These are phyloP conservation scores for Miopithecus talapoin DNA, from an alignment of 2,797 vertebrate genomes.

Conservation along the genomic window DNA sequence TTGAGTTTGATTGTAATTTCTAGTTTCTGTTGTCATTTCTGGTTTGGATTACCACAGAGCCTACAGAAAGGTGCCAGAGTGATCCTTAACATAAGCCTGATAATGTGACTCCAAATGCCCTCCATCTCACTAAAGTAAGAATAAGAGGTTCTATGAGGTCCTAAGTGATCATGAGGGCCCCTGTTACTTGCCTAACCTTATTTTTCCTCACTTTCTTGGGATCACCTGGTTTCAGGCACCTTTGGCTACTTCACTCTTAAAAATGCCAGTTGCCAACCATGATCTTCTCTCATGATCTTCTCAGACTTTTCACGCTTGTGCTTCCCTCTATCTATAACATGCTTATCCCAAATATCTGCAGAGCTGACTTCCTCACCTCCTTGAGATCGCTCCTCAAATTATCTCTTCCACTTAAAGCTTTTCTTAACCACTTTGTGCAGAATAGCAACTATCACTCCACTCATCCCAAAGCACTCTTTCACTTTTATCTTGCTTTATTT, in stretches of 20 bases:
- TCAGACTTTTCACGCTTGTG: neutral
- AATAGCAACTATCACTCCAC: neutral
- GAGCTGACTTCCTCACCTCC: neutral
- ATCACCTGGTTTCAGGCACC: neutral
- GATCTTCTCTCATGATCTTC: neutral
- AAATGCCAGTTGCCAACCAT: neutral
- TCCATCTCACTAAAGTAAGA: neutral
- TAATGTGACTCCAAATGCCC: neutral
- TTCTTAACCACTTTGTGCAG: neutral
- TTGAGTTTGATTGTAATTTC: neutral
- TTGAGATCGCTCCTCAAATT: neutral
- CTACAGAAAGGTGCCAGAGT: neutral
- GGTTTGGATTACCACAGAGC: neutral
- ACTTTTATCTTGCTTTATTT: neutral
- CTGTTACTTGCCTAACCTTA: accelerated
- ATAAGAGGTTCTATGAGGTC: neutral
- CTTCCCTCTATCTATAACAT: neutral
- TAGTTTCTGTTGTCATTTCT: neutral
- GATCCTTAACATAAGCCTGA: neutral
- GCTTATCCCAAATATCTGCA: neutral
- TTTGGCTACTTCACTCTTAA: neutral
- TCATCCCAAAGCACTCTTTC: neutral
- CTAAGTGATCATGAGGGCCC: neutral
- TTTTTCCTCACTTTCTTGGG: neutral
- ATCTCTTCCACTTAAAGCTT: neutral